Percentiles rank a stretch among this genome's conserved stretches.
Conservation (phyloP, 2,113 vertebrate genomes). For the Merops nubicus region DNA sequence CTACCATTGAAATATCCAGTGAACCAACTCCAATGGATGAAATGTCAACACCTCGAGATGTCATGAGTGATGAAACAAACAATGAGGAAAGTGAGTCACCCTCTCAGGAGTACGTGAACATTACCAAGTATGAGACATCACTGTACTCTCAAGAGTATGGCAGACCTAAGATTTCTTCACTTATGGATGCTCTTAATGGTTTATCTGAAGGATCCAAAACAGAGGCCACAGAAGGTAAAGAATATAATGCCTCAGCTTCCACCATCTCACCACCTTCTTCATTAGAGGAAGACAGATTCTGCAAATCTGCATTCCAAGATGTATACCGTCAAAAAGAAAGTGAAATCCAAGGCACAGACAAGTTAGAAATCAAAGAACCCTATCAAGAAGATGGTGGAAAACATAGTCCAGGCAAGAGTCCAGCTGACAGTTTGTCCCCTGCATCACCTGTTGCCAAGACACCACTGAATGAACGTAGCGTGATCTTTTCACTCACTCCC, state of each 20-base stretch:
- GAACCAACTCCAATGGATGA: constrained; percentile 94
- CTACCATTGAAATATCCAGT: constrained; percentile 93
- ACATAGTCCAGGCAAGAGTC: constrained; percentile 68
- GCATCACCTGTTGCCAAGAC: constrained; percentile 86
- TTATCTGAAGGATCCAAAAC: constrained; percentile 86
- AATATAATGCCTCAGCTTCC: constrained; percentile 89
- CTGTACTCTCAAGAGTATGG: constrained; percentile 78
- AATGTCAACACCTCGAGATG: constrained; percentile 91
- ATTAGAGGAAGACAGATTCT: constrained; percentile 89
- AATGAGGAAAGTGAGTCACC: constrained; percentile 91
- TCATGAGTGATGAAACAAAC: constrained; percentile 90
- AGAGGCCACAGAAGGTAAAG: constrained; percentile 89
- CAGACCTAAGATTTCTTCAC: constrained; percentile 78
- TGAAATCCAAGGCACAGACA: constrained; percentile 44
- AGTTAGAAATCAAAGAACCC: constrained; percentile 65
- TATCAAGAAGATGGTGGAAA: constrained; percentile 62
- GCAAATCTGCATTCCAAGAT: constrained; percentile 75
- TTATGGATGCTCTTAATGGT: constrained; percentile 77
- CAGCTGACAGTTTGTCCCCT: constrained; percentile 70
- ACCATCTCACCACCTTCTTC: constrained; percentile 92
- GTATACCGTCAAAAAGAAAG: constrained; percentile 59
- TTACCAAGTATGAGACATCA: constrained; percentile 79
- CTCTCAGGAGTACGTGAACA: constrained; percentile 83
- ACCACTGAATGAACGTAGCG: constrained; percentile 87
- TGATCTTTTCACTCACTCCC: constrained; percentile 83